phyloP scores from a whole-genome alignment of 2,888 invertebrate species.

The Rhamnusium bicolor region DNA sequence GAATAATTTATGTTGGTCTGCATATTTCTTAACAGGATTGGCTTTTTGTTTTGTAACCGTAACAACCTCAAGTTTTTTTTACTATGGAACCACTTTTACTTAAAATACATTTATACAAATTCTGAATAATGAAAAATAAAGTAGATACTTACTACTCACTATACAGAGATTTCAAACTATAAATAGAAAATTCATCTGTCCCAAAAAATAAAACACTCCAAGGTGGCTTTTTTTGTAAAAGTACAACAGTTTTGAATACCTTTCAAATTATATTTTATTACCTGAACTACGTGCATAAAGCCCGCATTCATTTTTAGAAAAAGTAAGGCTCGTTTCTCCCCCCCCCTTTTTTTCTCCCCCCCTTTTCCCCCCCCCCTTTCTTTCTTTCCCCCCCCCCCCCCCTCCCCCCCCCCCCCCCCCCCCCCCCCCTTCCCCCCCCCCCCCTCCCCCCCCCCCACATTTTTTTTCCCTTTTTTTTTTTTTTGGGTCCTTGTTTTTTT shows the following conservation, averaged over 20 bases:
- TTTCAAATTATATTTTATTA: background rate
- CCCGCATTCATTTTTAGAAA: background rate
- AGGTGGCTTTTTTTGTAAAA: slow-evolving; percentile 48
- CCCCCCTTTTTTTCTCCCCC: too few species aligned
- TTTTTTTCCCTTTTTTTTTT: too few species aligned
- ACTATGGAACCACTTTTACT: slow-evolving; percentile 74
- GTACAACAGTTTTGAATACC: background rate
- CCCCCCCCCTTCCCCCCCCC: too few species aligned
- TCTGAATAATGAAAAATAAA: background rate
- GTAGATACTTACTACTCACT: slow-evolving; percentile 76
- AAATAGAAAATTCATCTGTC: slow-evolving; percentile 86
- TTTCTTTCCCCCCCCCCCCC: too few species aligned
- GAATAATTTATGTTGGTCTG: slow-evolving; percentile 75
- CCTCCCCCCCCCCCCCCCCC: too few species aligned
- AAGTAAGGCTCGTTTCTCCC: background rate
- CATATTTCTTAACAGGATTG: slow-evolving; percentile 81
- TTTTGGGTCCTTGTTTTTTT: too few species aligned
- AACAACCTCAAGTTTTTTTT: slow-evolving; percentile 79
- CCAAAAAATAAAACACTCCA: slow-evolving; percentile 89
- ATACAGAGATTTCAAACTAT: slow-evolving; percentile 80
- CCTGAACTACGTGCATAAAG: background rate
- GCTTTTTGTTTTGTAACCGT: slow-evolving; percentile 77
- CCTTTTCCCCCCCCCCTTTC: too few species aligned
- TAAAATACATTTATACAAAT: slow-evolving; percentile 54
- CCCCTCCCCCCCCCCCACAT: too few species aligned